Conservation (phyloP, 1,140 invertebrate genomes). For the Philotrypesis tridentata region DNA sequence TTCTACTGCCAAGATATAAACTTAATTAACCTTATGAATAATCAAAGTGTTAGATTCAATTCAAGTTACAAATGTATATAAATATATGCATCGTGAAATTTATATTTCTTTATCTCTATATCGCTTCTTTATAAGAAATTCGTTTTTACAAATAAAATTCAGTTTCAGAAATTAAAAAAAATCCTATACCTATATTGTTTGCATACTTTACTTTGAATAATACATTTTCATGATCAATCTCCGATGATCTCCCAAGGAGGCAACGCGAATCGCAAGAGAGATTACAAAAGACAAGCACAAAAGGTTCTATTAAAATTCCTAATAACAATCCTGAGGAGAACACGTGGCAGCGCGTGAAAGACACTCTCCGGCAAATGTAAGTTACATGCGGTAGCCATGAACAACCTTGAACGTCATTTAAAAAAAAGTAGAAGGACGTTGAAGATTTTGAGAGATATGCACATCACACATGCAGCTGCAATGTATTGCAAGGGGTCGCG, state of each 20-base stretch:
- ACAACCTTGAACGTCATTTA: constrained; percentile 13
- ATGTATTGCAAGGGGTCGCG: constrained; percentile 10
- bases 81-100: too few species aligned
- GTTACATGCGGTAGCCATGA: not conserved
- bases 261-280: not conserved
- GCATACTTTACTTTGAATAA: not conserved
- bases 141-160: not conserved
- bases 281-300: not conserved
- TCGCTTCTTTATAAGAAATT: too few species aligned
- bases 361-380: not conserved
- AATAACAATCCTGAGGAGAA: not conserved
- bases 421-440: constrained; percentile 22
- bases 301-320: not conserved
- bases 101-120: too few species aligned
- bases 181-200: not conserved
- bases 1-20: too few species aligned
- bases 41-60: too few species aligned
- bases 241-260: not conserved
- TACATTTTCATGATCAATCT: not conserved
- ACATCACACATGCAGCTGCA: constrained; percentile 4
- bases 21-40: not conserved
- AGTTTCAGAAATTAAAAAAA: not conserved
- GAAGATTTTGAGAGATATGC: constrained; percentile 15
- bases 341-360: not conserved
- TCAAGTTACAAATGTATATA: too few species aligned